phyloP scores from a whole-genome alignment of 2,113 vertebrate genomes.

The Aegotheles bennettii region DNA sequence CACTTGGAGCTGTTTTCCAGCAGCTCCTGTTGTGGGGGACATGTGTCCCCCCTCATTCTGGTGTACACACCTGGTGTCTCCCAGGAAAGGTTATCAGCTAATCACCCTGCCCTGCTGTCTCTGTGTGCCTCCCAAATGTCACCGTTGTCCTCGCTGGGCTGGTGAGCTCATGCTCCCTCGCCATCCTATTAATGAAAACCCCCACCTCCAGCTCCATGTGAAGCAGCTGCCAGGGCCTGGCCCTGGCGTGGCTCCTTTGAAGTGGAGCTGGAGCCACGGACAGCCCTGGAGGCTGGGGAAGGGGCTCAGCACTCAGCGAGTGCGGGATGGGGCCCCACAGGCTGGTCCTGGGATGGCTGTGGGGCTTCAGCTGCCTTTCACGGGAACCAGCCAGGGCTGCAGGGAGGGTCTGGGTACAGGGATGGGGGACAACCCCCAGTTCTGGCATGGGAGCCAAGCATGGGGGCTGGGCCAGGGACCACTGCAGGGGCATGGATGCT shows the following conservation, averaged over 20 bases:
- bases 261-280: background rate
- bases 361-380: background rate
- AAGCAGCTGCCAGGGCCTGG: background rate
- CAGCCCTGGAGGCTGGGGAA: background rate
- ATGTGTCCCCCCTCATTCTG: rapidly evolving
- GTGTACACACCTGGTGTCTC: conserved; percentile 2
- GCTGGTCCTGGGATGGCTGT: rapidly evolving
- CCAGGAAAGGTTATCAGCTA: conserved; percentile 48
- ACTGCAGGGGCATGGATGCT: background rate
- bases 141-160: background rate
- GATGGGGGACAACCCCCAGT: background rate
- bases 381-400: rapidly evolving
- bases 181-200: background rate
- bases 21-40: background rate
- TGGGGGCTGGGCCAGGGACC: background rate
- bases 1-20: background rate
- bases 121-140: conserved; percentile 28
- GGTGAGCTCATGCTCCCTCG: conserved; percentile 1
- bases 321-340: background rate
- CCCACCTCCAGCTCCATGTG: background rate
- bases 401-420: background rate
- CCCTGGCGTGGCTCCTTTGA: background rate
- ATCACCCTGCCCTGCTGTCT: background rate
- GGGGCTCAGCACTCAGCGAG: background rate
- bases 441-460: background rate